These are phyloP conservation scores for Ophthalmolycus amberensis DNA, from an alignment of 2,113 vertebrate genomes.

Conservation along the genomic window DNA sequence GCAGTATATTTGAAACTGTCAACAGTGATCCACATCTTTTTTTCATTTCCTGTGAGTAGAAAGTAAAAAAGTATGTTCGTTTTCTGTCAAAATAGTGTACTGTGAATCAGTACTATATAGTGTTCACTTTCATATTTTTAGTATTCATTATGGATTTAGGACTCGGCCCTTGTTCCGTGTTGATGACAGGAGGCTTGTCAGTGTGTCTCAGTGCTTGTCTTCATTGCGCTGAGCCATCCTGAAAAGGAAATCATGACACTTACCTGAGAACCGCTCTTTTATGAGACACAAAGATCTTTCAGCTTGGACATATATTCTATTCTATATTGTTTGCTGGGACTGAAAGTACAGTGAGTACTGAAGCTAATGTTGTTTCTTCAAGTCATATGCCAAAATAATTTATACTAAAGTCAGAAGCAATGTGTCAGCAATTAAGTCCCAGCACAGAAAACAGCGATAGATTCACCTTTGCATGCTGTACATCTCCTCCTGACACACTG, in stretches of 20 bases:
- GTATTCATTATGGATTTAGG: slow-evolving; percentile 7
- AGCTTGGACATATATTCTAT: slow-evolving; percentile 32
- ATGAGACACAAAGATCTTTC: slow-evolving; percentile 23
- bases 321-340: slow-evolving; percentile 1
- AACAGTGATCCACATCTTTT: neutral
- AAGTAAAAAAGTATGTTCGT: neutral
- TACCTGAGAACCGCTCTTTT: neutral
- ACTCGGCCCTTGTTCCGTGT: neutral
- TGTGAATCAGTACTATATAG: neutral
- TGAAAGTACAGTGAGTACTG: neutral
- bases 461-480: neutral
- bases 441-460: neutral
- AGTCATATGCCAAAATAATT: slow-evolving; percentile 1
- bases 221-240: slow-evolving; percentile 12
- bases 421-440: neutral
- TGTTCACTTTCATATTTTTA: neutral
- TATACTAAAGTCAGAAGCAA: neutral
- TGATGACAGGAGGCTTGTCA: slow-evolving; percentile 32
- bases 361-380: slow-evolving; percentile 3
- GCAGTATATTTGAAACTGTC: neutral
- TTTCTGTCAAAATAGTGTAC: neutral
- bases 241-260: slow-evolving; percentile 19
- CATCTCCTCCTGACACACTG: neutral
- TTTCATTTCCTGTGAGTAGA: neutral
- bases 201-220: neutral